Percentiles rank a stretch among this genome's conserved stretches.
phyloP scores from a whole-genome alignment of 2,113 vertebrate species.

The Scartelaos histophorus region DNA sequence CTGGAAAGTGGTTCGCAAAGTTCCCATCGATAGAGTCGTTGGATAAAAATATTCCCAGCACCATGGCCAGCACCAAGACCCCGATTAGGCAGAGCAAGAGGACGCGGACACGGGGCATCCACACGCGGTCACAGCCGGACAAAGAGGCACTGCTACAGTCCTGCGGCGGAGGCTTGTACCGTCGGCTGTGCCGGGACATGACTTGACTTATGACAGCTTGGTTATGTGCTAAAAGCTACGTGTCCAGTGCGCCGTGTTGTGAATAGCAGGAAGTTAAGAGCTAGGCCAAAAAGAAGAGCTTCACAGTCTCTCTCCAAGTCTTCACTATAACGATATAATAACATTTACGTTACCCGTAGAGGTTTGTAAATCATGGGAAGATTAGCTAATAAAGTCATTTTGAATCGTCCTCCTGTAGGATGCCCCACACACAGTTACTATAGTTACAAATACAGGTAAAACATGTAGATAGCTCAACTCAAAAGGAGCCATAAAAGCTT shows the following conservation, averaged over 20 bases:
- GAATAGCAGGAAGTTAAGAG: constrained; percentile 41
- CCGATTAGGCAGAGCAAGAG: constrained; percentile 71
- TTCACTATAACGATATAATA: background rate
- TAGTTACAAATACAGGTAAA: no score
- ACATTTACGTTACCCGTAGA: background rate
- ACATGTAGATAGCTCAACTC: no score
- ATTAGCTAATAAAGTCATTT: background rate
- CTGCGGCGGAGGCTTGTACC: constrained; percentile 62
- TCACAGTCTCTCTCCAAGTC: background rate
- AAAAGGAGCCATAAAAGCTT: background rate
- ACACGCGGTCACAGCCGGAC: constrained; percentile 54
- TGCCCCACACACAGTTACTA: background rate
- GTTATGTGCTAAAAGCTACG: constrained; percentile 42
- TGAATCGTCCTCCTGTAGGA: background rate
- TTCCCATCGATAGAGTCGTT: constrained; percentile 40
- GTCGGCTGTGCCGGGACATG: constrained; percentile 73
- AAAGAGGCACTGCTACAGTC: constrained; percentile 40
- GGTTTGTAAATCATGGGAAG: background rate
- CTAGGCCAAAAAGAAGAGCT: background rate
- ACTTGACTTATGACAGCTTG: background rate
- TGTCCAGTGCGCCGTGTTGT: constrained; percentile 37
- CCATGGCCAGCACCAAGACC: constrained; percentile 64
- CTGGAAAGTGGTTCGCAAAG: constrained; percentile 21
- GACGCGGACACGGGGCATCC: constrained; percentile 59
- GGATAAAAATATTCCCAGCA: constrained; percentile 72